Conservation (phyloP, 2,113 vertebrate species). For the Carassius carassius region DNA sequence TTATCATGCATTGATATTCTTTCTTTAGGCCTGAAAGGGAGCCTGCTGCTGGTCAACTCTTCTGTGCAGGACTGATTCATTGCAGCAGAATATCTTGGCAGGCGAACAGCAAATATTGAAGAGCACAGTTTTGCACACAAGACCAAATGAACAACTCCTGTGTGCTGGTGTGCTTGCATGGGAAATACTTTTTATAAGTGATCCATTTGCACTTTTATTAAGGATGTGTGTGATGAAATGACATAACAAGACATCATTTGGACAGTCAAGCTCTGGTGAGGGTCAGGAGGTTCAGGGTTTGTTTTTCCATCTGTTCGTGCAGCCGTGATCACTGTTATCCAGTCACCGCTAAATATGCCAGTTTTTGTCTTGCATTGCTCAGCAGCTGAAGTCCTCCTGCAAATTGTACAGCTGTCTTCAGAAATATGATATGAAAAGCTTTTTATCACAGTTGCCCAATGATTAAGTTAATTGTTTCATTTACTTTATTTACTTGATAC, state of each 20-base stretch:
- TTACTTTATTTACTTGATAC: not conserved
- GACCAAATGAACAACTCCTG: too few species aligned
- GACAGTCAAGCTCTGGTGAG: not conserved
- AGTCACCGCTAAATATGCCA: conserved; percentile 11
- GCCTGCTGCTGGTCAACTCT: not conserved
- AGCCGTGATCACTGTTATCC: not conserved
- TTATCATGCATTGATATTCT: not conserved
- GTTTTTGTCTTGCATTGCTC: not conserved
- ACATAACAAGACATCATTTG: not conserved
- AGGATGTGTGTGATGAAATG: not conserved
- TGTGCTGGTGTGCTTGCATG: not conserved
- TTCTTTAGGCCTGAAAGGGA: not conserved
- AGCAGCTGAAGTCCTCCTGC: not conserved
- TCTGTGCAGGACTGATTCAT: conserved; percentile 40
- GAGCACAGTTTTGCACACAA: not conserved
- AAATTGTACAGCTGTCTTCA: not conserved
- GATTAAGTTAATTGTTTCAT: not conserved
- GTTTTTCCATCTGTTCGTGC: not conserved
- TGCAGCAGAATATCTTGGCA: conserved; percentile 39
- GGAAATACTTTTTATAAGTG: not conserved
- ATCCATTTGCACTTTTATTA: not conserved
- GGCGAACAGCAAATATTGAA: conserved; percentile 26
- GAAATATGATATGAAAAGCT: not conserved
- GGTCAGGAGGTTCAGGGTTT: not conserved
- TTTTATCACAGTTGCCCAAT: not conserved